These are phyloP conservation scores for Orchesella flavescens DNA, from an alignment of 2,888 invertebrate species.

Conservation along the genomic window DNA sequence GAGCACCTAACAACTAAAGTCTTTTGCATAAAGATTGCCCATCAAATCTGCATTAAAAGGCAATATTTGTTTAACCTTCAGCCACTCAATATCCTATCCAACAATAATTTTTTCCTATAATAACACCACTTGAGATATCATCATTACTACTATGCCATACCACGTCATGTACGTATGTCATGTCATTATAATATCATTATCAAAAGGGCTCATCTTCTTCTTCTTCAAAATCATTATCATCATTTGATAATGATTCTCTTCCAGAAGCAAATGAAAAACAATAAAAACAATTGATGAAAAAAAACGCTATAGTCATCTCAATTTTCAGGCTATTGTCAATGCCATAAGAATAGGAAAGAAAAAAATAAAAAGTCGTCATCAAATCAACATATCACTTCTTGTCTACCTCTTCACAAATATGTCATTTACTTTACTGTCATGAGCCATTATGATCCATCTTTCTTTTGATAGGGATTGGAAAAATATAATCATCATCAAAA, in stretches of 20 bases:
- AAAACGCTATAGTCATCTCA: not conserved
- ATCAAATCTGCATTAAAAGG: conserved; percentile 53
- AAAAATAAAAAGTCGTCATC: conserved; percentile 9
- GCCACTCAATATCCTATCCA: conserved; percentile 28
- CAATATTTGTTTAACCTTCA: conserved; percentile 50
- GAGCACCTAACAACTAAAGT: conserved; percentile 1
- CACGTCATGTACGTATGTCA: conserved; percentile 12
- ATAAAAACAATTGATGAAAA: not conserved
- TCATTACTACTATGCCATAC: not conserved
- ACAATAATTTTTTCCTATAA: conserved; percentile 10
- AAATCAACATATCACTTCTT: not conserved
- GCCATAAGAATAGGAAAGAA: too few species aligned
- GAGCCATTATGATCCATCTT: not conserved
- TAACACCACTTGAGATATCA: not conserved
- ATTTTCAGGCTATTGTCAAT: conserved; percentile 32
- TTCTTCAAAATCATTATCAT: not conserved
- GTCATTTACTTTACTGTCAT: conserved; percentile 4
- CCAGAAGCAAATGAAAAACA: not conserved
- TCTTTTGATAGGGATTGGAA: conserved; percentile 4
- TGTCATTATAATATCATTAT: conserved; percentile 40
- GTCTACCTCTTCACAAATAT: too few species aligned
- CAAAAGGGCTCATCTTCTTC: conserved; percentile 5
- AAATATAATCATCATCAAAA: conserved; percentile 21
- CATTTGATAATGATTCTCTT: not conserved
- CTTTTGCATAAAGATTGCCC: conserved; percentile 21